phyloP scores from a whole-genome alignment of 2,113 vertebrate genomes.

The Etheostoma spectabile region DNA sequence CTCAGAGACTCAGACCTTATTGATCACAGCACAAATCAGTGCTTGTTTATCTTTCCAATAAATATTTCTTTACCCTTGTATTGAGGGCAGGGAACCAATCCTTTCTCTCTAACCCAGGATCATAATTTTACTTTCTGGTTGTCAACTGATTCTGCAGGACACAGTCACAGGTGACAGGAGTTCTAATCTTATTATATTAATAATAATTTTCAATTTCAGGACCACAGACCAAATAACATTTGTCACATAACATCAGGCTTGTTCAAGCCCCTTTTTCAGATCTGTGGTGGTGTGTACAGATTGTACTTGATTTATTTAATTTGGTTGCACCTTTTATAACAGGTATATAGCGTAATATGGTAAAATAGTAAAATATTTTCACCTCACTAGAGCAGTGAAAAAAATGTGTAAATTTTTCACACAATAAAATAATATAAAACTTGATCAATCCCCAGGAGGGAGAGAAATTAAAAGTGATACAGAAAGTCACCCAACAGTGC shows the following conservation, averaged over 20 bases:
- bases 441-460: not conserved
- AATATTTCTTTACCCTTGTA: not conserved
- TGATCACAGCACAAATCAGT: conserved; percentile 36
- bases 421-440: not conserved
- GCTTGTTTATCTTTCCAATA: conserved; percentile 24
- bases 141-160: not conserved
- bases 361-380: not conserved
- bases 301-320: not conserved
- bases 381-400: not conserved
- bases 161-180: not conserved
- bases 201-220: not conserved
- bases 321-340: not conserved
- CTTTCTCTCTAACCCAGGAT: not conserved
- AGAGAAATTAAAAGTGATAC: not conserved
- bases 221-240: not conserved
- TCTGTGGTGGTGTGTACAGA: not conserved
- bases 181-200: not conserved
- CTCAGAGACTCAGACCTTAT: conserved; percentile 26
- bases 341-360: not conserved
- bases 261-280: not conserved
- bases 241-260: not conserved
- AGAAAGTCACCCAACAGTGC: not conserved
- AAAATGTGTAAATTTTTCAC: not conserved
- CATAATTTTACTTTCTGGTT: conserved; percentile 12
- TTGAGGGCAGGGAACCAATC: not conserved